Evolutionary conservation across 1,140 invertebrate species (phyloP).

Genomic region (Piezodorus guildinii): DNA sequence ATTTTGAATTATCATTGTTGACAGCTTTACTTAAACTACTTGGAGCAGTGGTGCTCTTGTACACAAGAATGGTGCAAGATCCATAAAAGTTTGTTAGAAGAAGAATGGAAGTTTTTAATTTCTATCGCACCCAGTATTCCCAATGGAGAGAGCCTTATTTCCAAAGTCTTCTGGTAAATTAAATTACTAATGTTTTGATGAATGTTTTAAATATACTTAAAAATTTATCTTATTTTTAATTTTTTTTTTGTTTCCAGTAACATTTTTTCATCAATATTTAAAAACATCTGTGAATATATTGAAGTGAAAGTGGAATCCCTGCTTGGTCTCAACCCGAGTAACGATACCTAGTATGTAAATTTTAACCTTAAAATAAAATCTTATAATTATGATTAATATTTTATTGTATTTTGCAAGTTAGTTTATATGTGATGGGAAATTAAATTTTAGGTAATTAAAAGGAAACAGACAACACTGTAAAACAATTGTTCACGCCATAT

Average conservation of each 20-base stretch:
- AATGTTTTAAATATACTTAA: not conserved
- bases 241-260: not conserved
- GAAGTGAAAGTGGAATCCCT: no score
- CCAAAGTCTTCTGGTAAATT: conserved; percentile 29
- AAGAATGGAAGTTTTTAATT: conserved; percentile 68
- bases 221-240: conserved; percentile 19
- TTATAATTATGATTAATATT: no score
- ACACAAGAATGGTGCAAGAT: conserved; percentile 50
- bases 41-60: conserved; percentile 57
- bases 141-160: conserved; percentile 35
- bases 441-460: no score
- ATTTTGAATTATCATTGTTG: conserved; percentile 27
- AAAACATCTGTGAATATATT: no score
- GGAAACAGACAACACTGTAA: no score
- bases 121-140: conserved; percentile 54
- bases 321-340: no score
- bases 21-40: conserved; percentile 58
- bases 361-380: no score
- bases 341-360: no score
- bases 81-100: conserved; percentile 64
- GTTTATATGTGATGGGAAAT: no score
- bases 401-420: no score
- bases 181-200: not conserved
- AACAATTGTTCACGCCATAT: no score
- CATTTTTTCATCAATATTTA: no score